Evolutionary conservation across 2,113 vertebrate genomes (phyloP), one percentile per base, ranked within the genome.

Genomic region (Coregonus clupeaformis): DNA sequence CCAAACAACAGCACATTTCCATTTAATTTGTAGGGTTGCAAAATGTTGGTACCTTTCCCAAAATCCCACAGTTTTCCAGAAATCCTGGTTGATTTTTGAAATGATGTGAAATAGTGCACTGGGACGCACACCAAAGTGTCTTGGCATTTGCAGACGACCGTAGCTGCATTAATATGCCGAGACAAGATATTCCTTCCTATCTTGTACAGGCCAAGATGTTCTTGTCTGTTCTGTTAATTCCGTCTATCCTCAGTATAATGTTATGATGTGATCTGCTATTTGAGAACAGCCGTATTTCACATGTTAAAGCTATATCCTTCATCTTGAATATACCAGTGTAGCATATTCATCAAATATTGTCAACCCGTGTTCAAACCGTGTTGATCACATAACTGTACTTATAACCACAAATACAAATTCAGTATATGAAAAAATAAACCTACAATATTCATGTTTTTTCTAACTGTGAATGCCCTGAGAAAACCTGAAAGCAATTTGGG

Each of bases 141-240:
- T 87, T 80, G 80, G 80, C 74, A 80, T 86, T 89, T 88, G 77
- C 77, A 82, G 73, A 45, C 57, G 70, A 77, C 77, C 75, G 71
- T 76, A 65, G 83, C 78, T 77, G 83, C 77, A 84, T 76, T 81
- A 89, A 88, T 88, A 84, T 86, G 80, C 77, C 80, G 81, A 84
- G 75, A 80, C 73, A 69, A 82, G 77, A 82, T 76, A 55, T 65
- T 77, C n/a, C 62, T n/a, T 62, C 12, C 14, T 49, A 49, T 49
- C 47, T 16, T 14, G 25, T 32, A 55, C 62, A 84, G 79, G 73
- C 13, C 16, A 32, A 24, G 60, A 7, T 29, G 65, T 27, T 27
- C 27, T 27, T 27, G 2, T 27, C 27, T 27, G 27, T 12, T 22
- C 5, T 14, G 55, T 72, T 76, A 11, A 72, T 73, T 82, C 55